Evolutionary conservation across 2,113 vertebrate species (phyloP), one percentile per base, ranked within the genome.

Genomic region (Meles meles): DNA sequence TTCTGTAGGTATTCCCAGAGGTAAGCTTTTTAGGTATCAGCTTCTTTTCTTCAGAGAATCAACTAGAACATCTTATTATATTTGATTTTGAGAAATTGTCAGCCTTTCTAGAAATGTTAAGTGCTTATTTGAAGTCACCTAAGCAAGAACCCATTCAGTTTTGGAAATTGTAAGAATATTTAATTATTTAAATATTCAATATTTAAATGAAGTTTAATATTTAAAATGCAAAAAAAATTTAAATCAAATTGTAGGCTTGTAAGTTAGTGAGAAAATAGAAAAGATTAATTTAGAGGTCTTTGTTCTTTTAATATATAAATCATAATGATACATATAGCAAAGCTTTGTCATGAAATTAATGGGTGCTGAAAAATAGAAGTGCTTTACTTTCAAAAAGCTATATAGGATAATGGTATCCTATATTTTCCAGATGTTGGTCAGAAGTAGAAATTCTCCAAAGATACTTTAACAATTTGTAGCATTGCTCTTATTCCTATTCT

Each of bases 301-400:
- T 92, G 12, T 34, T 67, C 52, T 93, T 21, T 88, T 76, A 82
- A 88, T 71, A 39, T 96, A 67, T 89, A 96, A 90, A 89, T 82
- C 15, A 79, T 49, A 42, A 80, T 82, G 14, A 72, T 89, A 69
- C 47, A 13, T 94, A 83, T 27, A 81, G 3, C 0, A 21, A 47
- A 57, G 0, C 10, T 21, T 83, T 63, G 2, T 13, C 57, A 76
- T 1, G 23, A 96, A 87, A 81, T 83, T 77, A 23, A 61, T 63
- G 8, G 61, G 88, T 77, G 0, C 0, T 69, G 42, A 61, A 71
- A 65, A 17, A 27, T n/a, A 67, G 37, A 89, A 83, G 84, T 65
- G 9, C 14, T 49, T 83, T 89, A 91, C 34, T 63, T 91, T 31
- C 27, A 61, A 69, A 57, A 44, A 44, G 55, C 21, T 81, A 0